Percentiles rank a stretch among this genome's conserved stretches.
phyloP scores from a whole-genome alignment of 2,797 vertebrate genomes.

The Lophius americanus region DNA sequence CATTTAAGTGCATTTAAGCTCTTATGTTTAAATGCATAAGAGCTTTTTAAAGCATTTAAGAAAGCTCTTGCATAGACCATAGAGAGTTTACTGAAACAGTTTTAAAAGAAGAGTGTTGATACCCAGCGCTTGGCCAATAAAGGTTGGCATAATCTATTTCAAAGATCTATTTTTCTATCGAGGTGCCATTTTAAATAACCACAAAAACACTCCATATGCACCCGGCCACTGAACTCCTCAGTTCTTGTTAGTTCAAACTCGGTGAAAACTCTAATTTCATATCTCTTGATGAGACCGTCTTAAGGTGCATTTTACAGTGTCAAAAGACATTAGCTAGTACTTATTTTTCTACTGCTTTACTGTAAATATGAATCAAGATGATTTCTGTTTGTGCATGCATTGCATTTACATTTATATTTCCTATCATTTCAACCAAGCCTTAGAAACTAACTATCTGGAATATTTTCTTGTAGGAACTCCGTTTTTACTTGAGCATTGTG shows the following conservation, averaged over 20 bases:
- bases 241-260: slow-evolving; percentile 25
- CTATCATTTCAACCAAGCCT: slow-evolving; percentile 3
- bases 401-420: slow-evolving; percentile 17
- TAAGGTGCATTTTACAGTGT: slow-evolving; percentile 64
- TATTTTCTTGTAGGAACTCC: slow-evolving; percentile 6
- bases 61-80: slow-evolving; percentile 64
- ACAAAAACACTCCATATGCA: slow-evolving; percentile 21
- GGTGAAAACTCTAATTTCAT: slow-evolving; percentile 42
- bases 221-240: slow-evolving; percentile 28
- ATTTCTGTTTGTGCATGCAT: slow-evolving; percentile 32
- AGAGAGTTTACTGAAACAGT: slow-evolving; percentile 38
- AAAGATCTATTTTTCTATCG: slow-evolving; percentile 74
- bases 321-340: slow-evolving; percentile 38
- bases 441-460: slow-evolving; percentile 3
- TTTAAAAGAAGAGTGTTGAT: slow-evolving; percentile 47
- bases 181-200: slow-evolving; percentile 57
- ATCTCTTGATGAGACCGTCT: slow-evolving; percentile 53
- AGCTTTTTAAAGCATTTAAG: slow-evolving; percentile 41
- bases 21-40: no score
- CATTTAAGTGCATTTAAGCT: no score
- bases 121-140: slow-evolving; percentile 31
- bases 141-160: slow-evolving; percentile 39
- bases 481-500: slow-evolving; percentile 18
- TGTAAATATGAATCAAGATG: slow-evolving; percentile 45
- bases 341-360: slow-evolving; percentile 74